Percentiles rank a stretch among this genome's conserved stretches.
phyloP scores from a whole-genome alignment of 2,888 invertebrate genomes.

The Tenthredo mesomela region DNA sequence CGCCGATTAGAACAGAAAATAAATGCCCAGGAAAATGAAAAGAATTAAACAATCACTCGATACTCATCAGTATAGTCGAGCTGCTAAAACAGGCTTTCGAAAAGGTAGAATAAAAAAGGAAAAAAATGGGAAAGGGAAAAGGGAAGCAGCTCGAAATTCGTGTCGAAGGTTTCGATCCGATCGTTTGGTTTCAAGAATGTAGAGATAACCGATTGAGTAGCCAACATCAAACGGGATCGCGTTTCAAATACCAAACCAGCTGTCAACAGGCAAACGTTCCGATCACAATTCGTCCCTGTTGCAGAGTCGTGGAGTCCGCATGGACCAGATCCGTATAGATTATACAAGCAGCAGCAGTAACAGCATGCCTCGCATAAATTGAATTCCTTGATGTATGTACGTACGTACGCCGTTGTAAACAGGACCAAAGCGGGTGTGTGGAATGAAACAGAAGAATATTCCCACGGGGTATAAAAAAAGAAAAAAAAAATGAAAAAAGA shows the following conservation, averaged over 20 bases:
- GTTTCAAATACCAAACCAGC: constrained; percentile 37
- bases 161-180: not conserved
- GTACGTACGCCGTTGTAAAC: not conserved
- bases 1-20: not conserved
- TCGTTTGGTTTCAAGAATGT: constrained; percentile 7
- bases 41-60: not conserved
- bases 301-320: not conserved
- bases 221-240: constrained; percentile 10
- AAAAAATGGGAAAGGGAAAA: not conserved
- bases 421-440: not conserved
- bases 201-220: constrained; percentile 28
- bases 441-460: not conserved
- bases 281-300: constrained; percentile 22
- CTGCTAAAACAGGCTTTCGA: not conserved
- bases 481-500: not conserved
- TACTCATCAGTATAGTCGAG: not conserved
- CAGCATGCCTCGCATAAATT: constrained; percentile 35
- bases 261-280: constrained; percentile 13
- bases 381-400: constrained; percentile 31
- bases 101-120: not conserved
- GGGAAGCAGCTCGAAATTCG: not conserved
- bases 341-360: not conserved
- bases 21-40: not conserved
- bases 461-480: not conserved
- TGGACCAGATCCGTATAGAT: not conserved